Percentiles rank a stretch among this genome's conserved stretches.
Evolutionary conservation across 2,888 invertebrate genomes (phyloP).

Genomic region (Agapostemon virescens): DNA sequence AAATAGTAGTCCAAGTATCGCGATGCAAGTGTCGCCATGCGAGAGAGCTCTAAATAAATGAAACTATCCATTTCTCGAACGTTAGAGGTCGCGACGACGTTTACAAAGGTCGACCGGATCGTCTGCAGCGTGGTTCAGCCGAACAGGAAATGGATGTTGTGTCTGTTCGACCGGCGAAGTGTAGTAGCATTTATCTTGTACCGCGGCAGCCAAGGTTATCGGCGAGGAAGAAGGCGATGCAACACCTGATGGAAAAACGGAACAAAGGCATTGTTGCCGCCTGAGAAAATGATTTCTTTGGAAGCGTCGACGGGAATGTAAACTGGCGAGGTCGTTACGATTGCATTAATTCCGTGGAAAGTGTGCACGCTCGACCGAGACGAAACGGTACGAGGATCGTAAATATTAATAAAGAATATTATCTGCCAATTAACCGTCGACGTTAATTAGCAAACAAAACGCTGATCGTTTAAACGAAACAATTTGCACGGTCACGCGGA

Average conservation of each 20-base stretch:
- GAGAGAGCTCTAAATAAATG: too few relatives aligned
- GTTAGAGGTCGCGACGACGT: background rate
- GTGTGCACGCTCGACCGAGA: background rate
- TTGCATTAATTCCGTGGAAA: constrained; percentile 35
- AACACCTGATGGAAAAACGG: constrained; percentile 56
- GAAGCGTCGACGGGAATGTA: constrained; percentile 54
- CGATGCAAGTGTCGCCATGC: too few relatives aligned
- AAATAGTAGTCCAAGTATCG: too few relatives aligned
- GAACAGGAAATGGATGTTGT: constrained; percentile 29
- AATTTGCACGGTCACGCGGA: constrained; percentile 11
- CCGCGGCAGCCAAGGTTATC: constrained; percentile 53
- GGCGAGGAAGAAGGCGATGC: constrained; percentile 45
- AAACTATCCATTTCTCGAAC: background rate
- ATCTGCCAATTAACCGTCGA: background rate
- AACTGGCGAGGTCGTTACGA: constrained; percentile 55
- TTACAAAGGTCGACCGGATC: background rate
- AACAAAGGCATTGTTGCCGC: constrained; percentile 66
- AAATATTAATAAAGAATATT: background rate
- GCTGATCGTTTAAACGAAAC: constrained; percentile 5
- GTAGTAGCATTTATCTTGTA: constrained; percentile 45
- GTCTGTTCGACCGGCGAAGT: constrained; percentile 18
- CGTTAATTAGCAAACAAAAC: background rate
- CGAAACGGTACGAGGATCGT: background rate
- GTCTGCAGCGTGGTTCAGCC: background rate
- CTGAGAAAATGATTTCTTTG: constrained; percentile 63